Conservation (phyloP, 2,113 vertebrate genomes). For the Thomomys bottae region DNA sequence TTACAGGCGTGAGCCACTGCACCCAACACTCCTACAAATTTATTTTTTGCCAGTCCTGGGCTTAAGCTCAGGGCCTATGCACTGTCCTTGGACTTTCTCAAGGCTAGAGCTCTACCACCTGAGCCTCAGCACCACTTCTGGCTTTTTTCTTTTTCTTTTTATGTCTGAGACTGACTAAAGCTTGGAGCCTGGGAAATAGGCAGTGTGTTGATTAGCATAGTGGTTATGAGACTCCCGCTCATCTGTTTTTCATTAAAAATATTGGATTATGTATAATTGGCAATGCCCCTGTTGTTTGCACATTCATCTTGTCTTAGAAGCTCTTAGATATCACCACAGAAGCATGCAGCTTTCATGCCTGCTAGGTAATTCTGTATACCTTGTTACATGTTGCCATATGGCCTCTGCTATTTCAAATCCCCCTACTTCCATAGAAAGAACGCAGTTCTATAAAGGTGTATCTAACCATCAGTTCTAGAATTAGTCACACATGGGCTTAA, state of each 20-base stretch:
- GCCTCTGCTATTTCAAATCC: not conserved
- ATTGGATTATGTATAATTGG: not conserved
- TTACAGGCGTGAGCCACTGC: too few species aligned
- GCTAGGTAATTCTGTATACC: not conserved
- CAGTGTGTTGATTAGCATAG: not conserved
- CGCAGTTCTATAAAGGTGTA: not conserved
- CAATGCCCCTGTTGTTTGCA: not conserved
- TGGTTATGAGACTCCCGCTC: not conserved
- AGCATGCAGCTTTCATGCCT: not conserved
- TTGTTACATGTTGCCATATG: not conserved
- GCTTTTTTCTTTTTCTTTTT: too few species aligned
- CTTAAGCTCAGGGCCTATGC: too few species aligned
- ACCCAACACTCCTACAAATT: too few species aligned
- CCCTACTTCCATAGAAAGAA: not conserved
- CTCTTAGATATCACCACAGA: not conserved
- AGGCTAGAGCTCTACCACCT: too few species aligned
- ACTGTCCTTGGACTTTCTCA: too few species aligned
- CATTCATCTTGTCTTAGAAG: not conserved
- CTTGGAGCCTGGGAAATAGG: not conserved
- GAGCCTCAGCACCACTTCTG: too few species aligned
- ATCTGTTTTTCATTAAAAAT: not conserved
- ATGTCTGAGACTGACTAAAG: not conserved
- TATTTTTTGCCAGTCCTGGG: too few species aligned
- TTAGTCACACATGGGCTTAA: not conserved
- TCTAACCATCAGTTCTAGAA: not conserved